A percentile compares a stretch with the other conserved stretches of the same genome.
Evolutionary conservation across 2,888 invertebrate species (phyloP).

Genomic region (Anaspis maculata): DNA sequence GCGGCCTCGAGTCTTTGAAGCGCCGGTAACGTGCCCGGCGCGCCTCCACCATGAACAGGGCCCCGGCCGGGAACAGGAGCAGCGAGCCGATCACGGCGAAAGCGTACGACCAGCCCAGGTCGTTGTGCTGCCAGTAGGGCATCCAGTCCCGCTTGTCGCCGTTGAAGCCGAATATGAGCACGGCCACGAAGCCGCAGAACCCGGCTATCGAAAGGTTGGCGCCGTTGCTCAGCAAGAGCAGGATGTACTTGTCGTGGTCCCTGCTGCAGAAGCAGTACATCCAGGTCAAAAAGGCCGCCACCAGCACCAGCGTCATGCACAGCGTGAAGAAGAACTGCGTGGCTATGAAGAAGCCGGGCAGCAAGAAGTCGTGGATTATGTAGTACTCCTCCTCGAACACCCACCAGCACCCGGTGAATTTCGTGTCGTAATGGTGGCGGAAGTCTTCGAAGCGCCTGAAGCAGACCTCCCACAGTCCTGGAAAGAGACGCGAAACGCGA

Average conservation of each 20-base stretch:
- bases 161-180: slow-evolving; percentile 80
- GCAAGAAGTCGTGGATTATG: slow-evolving; percentile 81
- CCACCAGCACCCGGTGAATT: slow-evolving; percentile 90
- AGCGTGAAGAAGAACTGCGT: slow-evolving; percentile 92
- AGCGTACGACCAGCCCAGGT: slow-evolving; percentile 90
- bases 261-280: slow-evolving; percentile 66
- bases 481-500: slow-evolving; percentile 9
- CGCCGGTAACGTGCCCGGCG: slow-evolving; percentile 67
- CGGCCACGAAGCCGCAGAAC: slow-evolving; percentile 72
- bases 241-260: slow-evolving; percentile 67
- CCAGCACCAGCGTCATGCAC: slow-evolving; percentile 70
- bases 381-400: slow-evolving; percentile 95
- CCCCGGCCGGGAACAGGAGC: slow-evolving; percentile 65
- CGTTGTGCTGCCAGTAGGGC: slow-evolving; percentile 94
- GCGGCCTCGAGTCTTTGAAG: slow-evolving; percentile 59
- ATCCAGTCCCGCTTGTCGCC: slow-evolving; percentile 92
- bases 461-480: slow-evolving; percentile 93
- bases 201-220: slow-evolving; percentile 65
- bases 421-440: slow-evolving; percentile 74
- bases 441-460: slow-evolving; percentile 82
- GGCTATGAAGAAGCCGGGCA: slow-evolving; percentile 87
- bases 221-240: slow-evolving; percentile 66
- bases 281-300: slow-evolving; percentile 65
- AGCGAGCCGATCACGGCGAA: slow-evolving; percentile 74
- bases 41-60: slow-evolving; percentile 76